Evolutionary conservation across 1,140 invertebrate genomes (phyloP).

Genomic region (Drosophila kepulauana): DNA sequence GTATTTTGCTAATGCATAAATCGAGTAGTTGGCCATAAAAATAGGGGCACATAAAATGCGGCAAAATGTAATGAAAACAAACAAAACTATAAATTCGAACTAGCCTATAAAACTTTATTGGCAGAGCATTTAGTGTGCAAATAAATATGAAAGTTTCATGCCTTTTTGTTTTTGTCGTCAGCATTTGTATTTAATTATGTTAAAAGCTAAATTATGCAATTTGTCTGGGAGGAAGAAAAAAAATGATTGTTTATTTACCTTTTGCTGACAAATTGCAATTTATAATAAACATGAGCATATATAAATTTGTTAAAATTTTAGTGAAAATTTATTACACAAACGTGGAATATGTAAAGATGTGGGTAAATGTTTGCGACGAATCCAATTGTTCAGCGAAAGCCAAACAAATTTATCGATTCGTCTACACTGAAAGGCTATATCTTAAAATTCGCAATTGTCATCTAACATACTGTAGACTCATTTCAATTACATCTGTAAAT

Average conservation of each 20-base stretch:
- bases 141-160: conserved; percentile 70
- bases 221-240: conserved; percentile 18
- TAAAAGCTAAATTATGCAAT: conserved; percentile 57
- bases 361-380: no score
- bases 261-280: background rate
- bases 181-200: conserved; percentile 52
- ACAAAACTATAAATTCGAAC: conserved; percentile 72
- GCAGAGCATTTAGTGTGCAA: conserved; percentile 57
- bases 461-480: no score
- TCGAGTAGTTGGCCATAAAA: conserved; percentile 44
- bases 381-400: no score
- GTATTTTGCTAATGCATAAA: conserved; percentile 26
- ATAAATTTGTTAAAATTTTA: no score
- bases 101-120: conserved; percentile 67
- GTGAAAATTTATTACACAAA: no score
- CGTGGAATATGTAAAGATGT: no score
- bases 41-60: conserved; percentile 63
- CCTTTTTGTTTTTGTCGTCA: conserved; percentile 25
- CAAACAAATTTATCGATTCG: no score
- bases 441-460: no score
- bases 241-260: conserved; percentile 27
- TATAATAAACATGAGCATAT: background rate
- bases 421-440: no score
- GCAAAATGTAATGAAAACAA: conserved; percentile 74
- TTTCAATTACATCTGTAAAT: no score